A percentile compares a stretch with the other conserved stretches of the same genome.
Conservation (phyloP, 2,113 vertebrate genomes). For the Dermatemys mawii region DNA sequence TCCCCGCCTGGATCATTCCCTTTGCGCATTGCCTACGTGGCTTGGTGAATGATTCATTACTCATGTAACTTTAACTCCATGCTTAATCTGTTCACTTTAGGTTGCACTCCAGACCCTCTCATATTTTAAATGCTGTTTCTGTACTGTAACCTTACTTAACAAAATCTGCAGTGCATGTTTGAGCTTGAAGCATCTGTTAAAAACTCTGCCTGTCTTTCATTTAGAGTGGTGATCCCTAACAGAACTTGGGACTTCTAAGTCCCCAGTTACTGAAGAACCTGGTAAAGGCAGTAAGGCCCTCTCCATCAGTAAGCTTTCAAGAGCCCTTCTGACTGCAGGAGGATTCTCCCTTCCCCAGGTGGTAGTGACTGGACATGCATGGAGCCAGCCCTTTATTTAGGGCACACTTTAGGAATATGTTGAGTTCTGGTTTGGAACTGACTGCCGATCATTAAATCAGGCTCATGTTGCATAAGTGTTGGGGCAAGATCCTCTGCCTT, state of each 20-base stretch:
- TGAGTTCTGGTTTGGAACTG: neutral
- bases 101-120: conserved; percentile 1
- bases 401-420: neutral
- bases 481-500: neutral
- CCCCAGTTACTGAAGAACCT: neutral
- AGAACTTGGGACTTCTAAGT: no score
- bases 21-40: neutral
- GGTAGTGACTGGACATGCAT: neutral
- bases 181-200: neutral
- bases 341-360: neutral
- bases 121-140: neutral
- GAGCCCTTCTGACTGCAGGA: neutral
- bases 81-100: neutral
- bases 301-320: neutral
- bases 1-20: accelerated
- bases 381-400: neutral
- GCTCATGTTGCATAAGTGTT: neutral
- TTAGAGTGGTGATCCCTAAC: no score
- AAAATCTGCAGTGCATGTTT: neutral
- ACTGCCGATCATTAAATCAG: neutral
- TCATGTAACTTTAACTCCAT: neutral
- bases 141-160: neutral
- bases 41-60: neutral
- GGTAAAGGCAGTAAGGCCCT: neutral
- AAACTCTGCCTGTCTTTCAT: neutral